These are phyloP conservation scores for Gymnorhina tibicen DNA, from an alignment of 2,113 vertebrate species.

Conservation along the genomic window DNA sequence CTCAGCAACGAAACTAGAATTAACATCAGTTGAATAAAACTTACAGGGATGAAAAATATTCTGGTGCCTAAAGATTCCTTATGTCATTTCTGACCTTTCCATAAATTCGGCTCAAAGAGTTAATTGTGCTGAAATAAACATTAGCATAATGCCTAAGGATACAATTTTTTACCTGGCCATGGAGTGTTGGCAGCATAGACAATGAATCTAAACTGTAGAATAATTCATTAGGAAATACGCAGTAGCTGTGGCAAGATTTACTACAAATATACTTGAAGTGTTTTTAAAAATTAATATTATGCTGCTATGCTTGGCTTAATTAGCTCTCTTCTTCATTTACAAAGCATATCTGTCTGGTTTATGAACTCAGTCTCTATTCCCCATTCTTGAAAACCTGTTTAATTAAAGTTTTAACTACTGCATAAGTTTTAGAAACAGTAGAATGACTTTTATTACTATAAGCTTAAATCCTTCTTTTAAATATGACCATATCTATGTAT, in stretches of 20 bases:
- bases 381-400: constrained; percentile 67
- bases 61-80: background rate
- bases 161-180: constrained; percentile 50
- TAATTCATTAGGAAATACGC: constrained; percentile 68
- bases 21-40: background rate
- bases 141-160: constrained; percentile 49
- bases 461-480: constrained; percentile 55
- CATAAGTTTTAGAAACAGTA: constrained; percentile 64
- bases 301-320: constrained; percentile 70
- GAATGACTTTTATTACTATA: constrained; percentile 61
- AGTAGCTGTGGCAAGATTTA: constrained; percentile 67
- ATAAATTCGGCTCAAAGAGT: constrained; percentile 8
- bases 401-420: constrained; percentile 78
- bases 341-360: constrained; percentile 76
- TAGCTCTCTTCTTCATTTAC: constrained; percentile 76
- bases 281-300: constrained; percentile 79
- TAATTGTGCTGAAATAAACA: constrained; percentile 62
- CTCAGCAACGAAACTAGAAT: background rate
- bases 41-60: background rate
- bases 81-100: background rate
- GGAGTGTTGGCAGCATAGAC: constrained; percentile 44
- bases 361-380: constrained; percentile 68
- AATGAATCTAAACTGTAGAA: constrained; percentile 53
- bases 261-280: constrained; percentile 64
- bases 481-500: background rate